Percentiles rank a stretch among this genome's conserved stretches.
phyloP scores from a whole-genome alignment of 1,140 invertebrate genomes.

The Hylaeus anthracinus region DNA sequence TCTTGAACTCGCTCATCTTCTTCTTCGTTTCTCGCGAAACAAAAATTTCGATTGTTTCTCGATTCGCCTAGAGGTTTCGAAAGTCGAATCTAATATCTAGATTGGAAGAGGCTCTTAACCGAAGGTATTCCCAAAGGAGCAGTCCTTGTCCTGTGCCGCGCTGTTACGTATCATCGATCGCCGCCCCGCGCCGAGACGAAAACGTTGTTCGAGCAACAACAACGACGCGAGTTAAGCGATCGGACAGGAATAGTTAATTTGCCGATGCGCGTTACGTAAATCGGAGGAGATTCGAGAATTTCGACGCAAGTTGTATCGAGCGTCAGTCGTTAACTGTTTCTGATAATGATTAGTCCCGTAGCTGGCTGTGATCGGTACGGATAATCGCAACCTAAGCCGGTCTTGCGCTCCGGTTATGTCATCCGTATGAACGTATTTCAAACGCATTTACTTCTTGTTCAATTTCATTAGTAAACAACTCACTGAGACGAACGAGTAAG shows the following conservation, averaged over 20 bases:
- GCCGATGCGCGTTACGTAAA: neutral
- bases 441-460: neutral
- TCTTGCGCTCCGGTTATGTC: slow-evolving; percentile 10
- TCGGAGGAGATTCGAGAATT: slow-evolving; percentile 6
- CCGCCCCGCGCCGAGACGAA: no score
- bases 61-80: no score
- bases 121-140: no score
- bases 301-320: neutral
- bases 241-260: neutral
- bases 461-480: neutral
- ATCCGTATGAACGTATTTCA: neutral
- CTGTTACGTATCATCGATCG: no score
- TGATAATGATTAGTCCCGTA: slow-evolving; percentile 26
- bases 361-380: slow-evolving; percentile 48
- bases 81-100: no score
- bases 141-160: no score
- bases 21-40: no score
- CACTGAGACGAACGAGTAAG: neutral
- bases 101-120: no score
- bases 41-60: no score
- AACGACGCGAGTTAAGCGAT: neutral
- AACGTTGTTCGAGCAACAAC: no score
- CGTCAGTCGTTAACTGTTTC: slow-evolving; percentile 19
- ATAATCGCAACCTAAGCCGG: slow-evolving; percentile 8
- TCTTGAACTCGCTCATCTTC: no score